Percentiles rank a stretch among this genome's conserved stretches.
phyloP scores from a whole-genome alignment of 2,888 invertebrate species.

The Zygaena filipendulae region DNA sequence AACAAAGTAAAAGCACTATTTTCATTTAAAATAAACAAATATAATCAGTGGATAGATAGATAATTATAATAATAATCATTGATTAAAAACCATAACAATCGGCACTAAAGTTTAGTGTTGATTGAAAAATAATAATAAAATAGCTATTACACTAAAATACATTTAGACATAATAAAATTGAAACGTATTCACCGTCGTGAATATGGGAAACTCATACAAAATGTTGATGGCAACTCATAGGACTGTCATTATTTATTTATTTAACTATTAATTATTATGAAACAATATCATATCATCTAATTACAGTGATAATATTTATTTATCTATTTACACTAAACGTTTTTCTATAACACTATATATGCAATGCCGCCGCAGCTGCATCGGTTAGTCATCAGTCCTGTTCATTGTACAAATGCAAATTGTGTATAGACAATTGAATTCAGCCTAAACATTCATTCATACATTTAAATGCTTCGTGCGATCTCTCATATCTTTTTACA shows the following conservation, averaged over 20 bases:
- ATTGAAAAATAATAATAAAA: slow-evolving; percentile 2
- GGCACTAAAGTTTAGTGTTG: too few species aligned
- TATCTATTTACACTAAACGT: slow-evolving; percentile 30
- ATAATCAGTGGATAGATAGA: slow-evolving; percentile 3
- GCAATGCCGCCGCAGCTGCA: background rate
- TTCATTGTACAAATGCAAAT: slow-evolving; percentile 21
- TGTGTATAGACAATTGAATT: background rate
- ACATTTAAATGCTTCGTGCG: background rate
- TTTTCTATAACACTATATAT: slow-evolving; percentile 19
- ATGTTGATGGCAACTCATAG: slow-evolving; percentile 45
- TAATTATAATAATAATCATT: too few species aligned
- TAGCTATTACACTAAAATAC: slow-evolving; percentile 6
- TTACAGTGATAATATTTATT: too few species aligned
- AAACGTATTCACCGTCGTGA: slow-evolving; percentile 14
- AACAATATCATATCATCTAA: too few species aligned
- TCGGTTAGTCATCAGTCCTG: slow-evolving; percentile 15
- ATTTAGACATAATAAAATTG: background rate
- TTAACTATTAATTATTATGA: too few species aligned
- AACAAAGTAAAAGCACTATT: slow-evolving; percentile 66
- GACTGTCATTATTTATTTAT: slow-evolving; percentile 36
- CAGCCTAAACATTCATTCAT: background rate
- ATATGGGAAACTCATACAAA: slow-evolving; percentile 26
- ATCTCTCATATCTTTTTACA: too few species aligned
- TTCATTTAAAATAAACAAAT: slow-evolving; percentile 48
- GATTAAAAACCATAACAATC: too few species aligned